phyloP scores from a whole-genome alignment of 2,113 vertebrate species.

The Clupea harengus region DNA sequence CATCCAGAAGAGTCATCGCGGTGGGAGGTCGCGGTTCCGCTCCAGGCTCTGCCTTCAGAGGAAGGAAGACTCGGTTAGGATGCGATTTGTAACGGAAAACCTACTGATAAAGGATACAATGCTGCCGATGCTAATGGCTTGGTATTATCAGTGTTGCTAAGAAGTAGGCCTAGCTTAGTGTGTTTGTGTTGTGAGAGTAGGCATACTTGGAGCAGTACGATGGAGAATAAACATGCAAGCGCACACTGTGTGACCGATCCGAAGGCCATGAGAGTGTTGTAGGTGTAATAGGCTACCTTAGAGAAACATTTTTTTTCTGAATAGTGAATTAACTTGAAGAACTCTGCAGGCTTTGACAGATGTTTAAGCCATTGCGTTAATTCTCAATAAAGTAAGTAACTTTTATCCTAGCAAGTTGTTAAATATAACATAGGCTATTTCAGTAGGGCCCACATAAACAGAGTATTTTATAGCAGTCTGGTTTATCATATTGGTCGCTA shows the following conservation, averaged over 20 bases:
- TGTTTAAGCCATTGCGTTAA: too few species aligned
- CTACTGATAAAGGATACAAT: conserved; percentile 64
- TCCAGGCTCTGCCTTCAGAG: conserved; percentile 64
- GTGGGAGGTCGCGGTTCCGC: conserved; percentile 70
- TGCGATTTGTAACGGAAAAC: conserved; percentile 75
- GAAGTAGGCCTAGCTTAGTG: conserved; percentile 39
- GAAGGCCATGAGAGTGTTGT: conserved; percentile 30
- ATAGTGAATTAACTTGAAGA: not conserved
- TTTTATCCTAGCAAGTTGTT: too few species aligned
- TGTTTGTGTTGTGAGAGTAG: conserved; percentile 36
- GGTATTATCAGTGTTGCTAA: conserved; percentile 26
- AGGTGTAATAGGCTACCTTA: not conserved
- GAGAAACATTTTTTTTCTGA: not conserved
- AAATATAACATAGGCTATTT: not conserved
- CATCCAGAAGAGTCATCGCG: conserved; percentile 59
- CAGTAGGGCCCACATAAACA: not conserved
- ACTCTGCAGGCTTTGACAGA: not conserved
- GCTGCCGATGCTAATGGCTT: conserved; percentile 74
- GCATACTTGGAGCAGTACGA: not conserved
- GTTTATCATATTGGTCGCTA: too few species aligned
- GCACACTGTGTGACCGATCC: conserved; percentile 42
- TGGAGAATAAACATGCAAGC: not conserved
- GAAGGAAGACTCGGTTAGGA: conserved; percentile 61
- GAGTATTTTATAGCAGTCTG: too few species aligned
- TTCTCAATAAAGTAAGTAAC: too few species aligned